Conservation (phyloP, 2,888 invertebrate species). For the Agriopis marginaria region DNA sequence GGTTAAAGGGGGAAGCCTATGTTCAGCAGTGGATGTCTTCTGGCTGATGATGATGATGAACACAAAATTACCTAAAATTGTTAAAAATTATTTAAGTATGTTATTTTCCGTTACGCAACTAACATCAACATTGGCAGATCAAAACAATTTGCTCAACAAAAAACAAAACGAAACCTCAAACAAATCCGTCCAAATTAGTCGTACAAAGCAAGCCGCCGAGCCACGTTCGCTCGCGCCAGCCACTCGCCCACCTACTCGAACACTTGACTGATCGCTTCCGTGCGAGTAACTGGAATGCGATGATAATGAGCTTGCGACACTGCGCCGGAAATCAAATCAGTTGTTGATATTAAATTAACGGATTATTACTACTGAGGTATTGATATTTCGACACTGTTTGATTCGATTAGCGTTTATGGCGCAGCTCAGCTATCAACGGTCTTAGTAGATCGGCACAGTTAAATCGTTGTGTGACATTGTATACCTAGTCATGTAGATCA, state of each 20-base stretch:
- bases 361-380: conserved; percentile 25
- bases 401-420: not conserved
- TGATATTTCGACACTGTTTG: conserved; percentile 9
- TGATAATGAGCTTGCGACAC: conserved; percentile 44
- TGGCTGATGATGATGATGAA: too few species aligned
- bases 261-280: conserved; percentile 53
- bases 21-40: too few species aligned
- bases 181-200: conserved; percentile 14
- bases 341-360: conserved; percentile 39
- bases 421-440: too few species aligned
- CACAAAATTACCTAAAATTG: not conserved
- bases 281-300: conserved; percentile 34
- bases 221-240: conserved; percentile 35
- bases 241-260: conserved; percentile 43
- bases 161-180: conserved; percentile 8
- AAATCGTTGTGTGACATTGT: too few species aligned
- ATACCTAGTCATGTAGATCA: too few species aligned
- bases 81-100: not conserved
- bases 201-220: conserved; percentile 15
- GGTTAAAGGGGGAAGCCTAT: too few species aligned
- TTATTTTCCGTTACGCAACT: not conserved
- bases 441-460: too few species aligned
- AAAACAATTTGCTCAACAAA: conserved; percentile 1
- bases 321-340: conserved; percentile 42
- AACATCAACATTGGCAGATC: not conserved